These are phyloP conservation scores for Euthynnus affinis DNA, from an alignment of 2,797 vertebrate genomes.

Conservation along the genomic window DNA sequence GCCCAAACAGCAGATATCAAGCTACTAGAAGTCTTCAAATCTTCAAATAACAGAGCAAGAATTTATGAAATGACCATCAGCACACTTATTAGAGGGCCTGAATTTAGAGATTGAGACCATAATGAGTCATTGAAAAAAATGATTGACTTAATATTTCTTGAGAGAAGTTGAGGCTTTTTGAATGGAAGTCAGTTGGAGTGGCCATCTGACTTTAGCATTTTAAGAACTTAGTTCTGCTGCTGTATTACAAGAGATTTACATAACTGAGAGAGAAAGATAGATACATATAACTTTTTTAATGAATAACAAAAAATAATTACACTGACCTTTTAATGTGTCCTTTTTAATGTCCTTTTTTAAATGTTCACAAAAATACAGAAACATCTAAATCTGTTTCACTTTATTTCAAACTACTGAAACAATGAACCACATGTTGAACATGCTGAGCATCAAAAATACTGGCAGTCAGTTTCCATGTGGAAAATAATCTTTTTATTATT, in stretches of 20 bases:
- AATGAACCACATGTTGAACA: slow-evolving; percentile 44
- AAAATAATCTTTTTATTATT: slow-evolving; percentile 63
- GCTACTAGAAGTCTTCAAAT: no score
- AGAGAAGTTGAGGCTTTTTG: no score
- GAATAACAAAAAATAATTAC: neutral
- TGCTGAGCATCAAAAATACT: slow-evolving; percentile 19
- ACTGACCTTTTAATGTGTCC: neutral
- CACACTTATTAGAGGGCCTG: no score
- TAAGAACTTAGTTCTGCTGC: neutral
- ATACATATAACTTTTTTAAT: no score
- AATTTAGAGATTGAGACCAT: no score
- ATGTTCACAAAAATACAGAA: neutral
- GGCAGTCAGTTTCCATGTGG: slow-evolving; percentile 16
- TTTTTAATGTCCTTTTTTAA: neutral
- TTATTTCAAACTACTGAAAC: neutral
- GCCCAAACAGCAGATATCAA: no score
- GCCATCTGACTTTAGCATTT: no score
- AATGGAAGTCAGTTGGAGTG: no score
- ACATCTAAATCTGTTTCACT: neutral
- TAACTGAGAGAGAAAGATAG: neutral
- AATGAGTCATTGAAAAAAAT: no score
- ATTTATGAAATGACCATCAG: no score
- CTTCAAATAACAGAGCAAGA: no score
- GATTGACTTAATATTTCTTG: no score
- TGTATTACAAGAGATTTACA: neutral